Percentiles rank a stretch among this genome's conserved stretches.
phyloP scores from a whole-genome alignment of 2,797 vertebrate species.

The Chaenodraco wilsoni region DNA sequence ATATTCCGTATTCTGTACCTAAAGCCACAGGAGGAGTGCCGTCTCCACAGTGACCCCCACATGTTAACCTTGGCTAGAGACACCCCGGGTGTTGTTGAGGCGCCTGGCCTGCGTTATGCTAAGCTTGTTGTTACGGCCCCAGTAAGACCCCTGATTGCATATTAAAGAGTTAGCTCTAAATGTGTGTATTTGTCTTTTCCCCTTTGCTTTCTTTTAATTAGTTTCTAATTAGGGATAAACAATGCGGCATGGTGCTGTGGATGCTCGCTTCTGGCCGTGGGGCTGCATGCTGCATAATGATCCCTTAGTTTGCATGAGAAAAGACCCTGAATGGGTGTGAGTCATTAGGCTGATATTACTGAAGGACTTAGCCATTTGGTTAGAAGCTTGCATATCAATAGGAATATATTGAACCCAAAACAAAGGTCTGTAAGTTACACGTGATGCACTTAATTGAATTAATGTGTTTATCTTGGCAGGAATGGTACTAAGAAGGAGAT shows the following conservation, averaged over 20 bases:
- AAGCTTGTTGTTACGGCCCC: constrained; percentile 67
- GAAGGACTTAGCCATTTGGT: constrained; percentile 65
- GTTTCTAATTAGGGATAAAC: constrained; percentile 82
- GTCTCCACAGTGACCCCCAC: constrained; percentile 20
- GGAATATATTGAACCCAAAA: constrained; percentile 10
- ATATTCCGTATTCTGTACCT: background rate
- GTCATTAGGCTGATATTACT: constrained; percentile 69
- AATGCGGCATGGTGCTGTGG: constrained; percentile 48
- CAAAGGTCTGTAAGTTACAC: constrained; percentile 31
- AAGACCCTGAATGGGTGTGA: constrained; percentile 59
- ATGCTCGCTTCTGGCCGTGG: constrained; percentile 55
- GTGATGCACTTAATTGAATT: constrained; percentile 13
- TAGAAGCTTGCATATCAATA: constrained; percentile 32
- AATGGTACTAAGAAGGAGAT: constrained; percentile 1
- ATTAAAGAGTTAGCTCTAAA: constrained; percentile 64
- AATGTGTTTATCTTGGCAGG: constrained; percentile 19
- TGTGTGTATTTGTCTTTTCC: constrained; percentile 74
- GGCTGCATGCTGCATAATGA: constrained; percentile 75
- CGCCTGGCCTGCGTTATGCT: constrained; percentile 44
- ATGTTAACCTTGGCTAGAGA: constrained; percentile 30
- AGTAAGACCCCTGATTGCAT: constrained; percentile 56
- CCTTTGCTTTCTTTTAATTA: constrained; percentile 81
- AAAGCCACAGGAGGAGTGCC: background rate
- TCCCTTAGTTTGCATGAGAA: constrained; percentile 80
- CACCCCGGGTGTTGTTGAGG: constrained; percentile 44